Base-by-base conservation (phyloP, 64 coral and sea anemone species). In the Astreopora myriophthalma region DNA sequence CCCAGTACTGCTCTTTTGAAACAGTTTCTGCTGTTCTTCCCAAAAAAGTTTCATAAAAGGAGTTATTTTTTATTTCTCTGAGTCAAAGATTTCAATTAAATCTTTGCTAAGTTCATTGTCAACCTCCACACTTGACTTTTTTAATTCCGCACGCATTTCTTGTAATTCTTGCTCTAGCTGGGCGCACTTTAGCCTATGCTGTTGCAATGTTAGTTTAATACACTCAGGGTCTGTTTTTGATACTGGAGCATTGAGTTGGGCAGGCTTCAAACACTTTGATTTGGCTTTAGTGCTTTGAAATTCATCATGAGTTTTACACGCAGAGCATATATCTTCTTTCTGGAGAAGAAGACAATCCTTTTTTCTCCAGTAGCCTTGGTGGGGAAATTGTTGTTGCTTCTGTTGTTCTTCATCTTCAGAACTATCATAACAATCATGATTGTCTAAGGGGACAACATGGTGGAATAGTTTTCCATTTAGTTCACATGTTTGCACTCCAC, bases 281-380 rank as follows among this genome's bases (percentile, higher is more conserved):
- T 79, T 79, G 13, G 38, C 24, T 79, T 46, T 49, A 35, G 7
- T 39, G 34, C 34, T 38, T 28, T 22, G 10, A 34, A 35, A 39
- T 76, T 37, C 33, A 35, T 34, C 74, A 76, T 68, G 16, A 6
- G 64, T 24, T 68, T 5, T 30, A 16, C 74, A 76, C 74, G 40
- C 16, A 27, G 30, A 14, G 49, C 75, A 79, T 8, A 49, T 79
- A 48, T 48, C 75, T 79, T 79, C 75, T 79, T 79, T 39, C 75
- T 79, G 75, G 75, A 79, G 13, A 79, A 79, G 36, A 23, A 79
- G 36, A 39, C 78, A 82, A 30, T 25, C 51, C 48, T 34, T 62
- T 20, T 10, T 13, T 49, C 76, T 36, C 76, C 76, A 79, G 76
- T 27, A 79, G 12, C 40, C 76, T 24, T 79, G 51, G 29, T 60